Percentiles rank a stretch among this genome's conserved stretches.
phyloP scores from a whole-genome alignment of 2,888 invertebrate genomes.

The Nycteola revayana region DNA sequence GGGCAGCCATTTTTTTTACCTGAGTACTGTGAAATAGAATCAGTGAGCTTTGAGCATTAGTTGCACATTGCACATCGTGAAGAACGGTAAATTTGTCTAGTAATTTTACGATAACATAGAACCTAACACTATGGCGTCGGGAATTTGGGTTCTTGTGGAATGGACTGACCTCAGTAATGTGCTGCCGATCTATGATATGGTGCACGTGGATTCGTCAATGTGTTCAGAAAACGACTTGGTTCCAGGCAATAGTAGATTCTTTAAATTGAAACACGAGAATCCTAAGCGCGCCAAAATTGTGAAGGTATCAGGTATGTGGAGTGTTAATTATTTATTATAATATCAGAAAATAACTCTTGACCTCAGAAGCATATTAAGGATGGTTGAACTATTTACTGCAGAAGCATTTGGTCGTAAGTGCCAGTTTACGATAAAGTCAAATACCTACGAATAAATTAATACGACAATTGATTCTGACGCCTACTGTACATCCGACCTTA shows the following conservation, averaged over 20 bases:
- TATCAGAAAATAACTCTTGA: too few relatives aligned
- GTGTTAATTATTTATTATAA: slow-evolving; percentile 2
- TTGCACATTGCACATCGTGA: slow-evolving; percentile 23
- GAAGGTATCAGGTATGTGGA: slow-evolving; percentile 50
- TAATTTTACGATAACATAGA: too few relatives aligned
- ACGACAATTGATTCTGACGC: too few relatives aligned
- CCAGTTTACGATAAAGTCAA: not conserved
- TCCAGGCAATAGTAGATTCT: slow-evolving; percentile 44
- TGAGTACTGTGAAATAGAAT: slow-evolving; percentile 19
- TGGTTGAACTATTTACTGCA: not conserved
- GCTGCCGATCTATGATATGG: slow-evolving; percentile 50
- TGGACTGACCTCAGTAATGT: slow-evolving; percentile 51
- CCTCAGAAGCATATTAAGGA: too few relatives aligned
- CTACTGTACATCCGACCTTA: too few relatives aligned
- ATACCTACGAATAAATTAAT: too few relatives aligned
- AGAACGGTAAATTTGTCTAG: slow-evolving; percentile 4
- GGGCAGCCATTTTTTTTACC: slow-evolving; percentile 33
- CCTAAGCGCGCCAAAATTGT: slow-evolving; percentile 49
- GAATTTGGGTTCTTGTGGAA: slow-evolving; percentile 58
- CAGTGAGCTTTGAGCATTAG: slow-evolving; percentile 12
- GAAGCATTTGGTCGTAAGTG: too few relatives aligned
- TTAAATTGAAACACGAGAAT: slow-evolving; percentile 36
- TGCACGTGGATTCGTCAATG: slow-evolving; percentile 39
- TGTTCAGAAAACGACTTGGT: slow-evolving; percentile 39
- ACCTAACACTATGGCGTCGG: slow-evolving; percentile 49